Conservation (phyloP, 64 coral and sea anemone genomes). For the Porites australiensis region DNA sequence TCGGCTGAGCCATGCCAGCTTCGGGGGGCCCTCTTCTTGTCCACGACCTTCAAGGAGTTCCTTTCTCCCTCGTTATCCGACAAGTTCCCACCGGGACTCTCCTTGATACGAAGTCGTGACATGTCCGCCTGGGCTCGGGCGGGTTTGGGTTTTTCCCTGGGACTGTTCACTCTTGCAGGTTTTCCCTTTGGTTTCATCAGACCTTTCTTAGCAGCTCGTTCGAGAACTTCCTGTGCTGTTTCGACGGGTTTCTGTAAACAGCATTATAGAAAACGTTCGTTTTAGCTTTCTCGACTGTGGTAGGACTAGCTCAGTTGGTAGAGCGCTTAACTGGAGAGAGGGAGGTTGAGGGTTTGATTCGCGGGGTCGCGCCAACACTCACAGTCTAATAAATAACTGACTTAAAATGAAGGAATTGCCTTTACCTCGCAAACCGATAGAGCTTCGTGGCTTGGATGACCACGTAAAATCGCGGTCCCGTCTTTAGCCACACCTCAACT, state of each 20-base stretch:
- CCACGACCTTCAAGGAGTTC: neutral
- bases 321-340: no score
- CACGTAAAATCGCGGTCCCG: no score
- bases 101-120: conserved; percentile 40
- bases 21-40: conserved; percentile 12
- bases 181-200: conserved; percentile 78
- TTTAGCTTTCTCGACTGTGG: no score
- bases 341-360: no score
- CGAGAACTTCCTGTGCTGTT: conserved; percentile 72
- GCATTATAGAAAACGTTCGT: no score
- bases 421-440: no score
- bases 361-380: no score
- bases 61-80: conserved; percentile 54
- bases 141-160: conserved; percentile 36
- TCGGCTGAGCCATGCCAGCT: conserved; percentile 69
- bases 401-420: no score
- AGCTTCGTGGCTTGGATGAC: no score
- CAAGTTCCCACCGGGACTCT: conserved; percentile 7
- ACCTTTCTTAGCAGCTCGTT: conserved; percentile 85
- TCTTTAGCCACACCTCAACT: no score
- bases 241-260: conserved; percentile 69
- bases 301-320: no score
- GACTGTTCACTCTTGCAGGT: neutral
- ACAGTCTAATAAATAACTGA: no score
- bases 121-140: conserved; percentile 29